A percentile compares a stretch with the other conserved stretches of the same genome.
These are phyloP conservation scores for Talpa occidentalis DNA, from an alignment of 2,113 vertebrate species.

Conservation along the genomic window DNA sequence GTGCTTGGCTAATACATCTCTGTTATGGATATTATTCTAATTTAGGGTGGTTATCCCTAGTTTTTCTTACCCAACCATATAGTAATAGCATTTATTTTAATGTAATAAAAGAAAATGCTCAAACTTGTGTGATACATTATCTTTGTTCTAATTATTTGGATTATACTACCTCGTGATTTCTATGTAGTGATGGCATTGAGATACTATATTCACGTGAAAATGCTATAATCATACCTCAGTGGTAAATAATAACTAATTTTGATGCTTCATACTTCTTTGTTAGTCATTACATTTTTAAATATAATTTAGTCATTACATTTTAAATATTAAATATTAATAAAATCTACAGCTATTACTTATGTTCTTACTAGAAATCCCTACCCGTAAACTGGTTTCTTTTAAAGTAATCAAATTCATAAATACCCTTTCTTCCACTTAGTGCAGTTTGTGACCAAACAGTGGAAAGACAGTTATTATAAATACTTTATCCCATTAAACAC, in stretches of 20 bases:
- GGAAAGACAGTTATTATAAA: not conserved
- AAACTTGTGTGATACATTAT: not conserved
- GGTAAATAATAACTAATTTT: not conserved
- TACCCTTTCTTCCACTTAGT: not conserved
- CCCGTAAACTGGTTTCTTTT: not conserved
- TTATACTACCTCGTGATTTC: not conserved
- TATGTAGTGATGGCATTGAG: not conserved
- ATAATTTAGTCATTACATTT: not conserved
- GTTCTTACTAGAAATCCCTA: slow-evolving; percentile 17
- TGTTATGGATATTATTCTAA: not conserved
- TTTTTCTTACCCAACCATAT: not conserved
- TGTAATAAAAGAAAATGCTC: not conserved
- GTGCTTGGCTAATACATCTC: not conserved
- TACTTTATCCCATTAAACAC: not conserved
- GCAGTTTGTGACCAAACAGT: not conserved
- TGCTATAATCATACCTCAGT: not conserved
- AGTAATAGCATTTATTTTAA: not conserved
- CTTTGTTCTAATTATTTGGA: not conserved
- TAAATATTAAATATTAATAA: not conserved
- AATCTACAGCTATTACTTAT: not conserved
- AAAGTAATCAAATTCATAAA: slow-evolving; percentile 17
- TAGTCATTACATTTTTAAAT: slow-evolving; percentile 7
- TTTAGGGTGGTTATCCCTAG: not conserved
- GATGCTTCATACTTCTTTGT: not conserved
- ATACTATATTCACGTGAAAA: slow-evolving; percentile 20